A percentile compares a stretch with the other conserved stretches of the same genome.
phyloP scores from a whole-genome alignment of 2,113 vertebrate genomes.

The Tachycineta bicolor region DNA sequence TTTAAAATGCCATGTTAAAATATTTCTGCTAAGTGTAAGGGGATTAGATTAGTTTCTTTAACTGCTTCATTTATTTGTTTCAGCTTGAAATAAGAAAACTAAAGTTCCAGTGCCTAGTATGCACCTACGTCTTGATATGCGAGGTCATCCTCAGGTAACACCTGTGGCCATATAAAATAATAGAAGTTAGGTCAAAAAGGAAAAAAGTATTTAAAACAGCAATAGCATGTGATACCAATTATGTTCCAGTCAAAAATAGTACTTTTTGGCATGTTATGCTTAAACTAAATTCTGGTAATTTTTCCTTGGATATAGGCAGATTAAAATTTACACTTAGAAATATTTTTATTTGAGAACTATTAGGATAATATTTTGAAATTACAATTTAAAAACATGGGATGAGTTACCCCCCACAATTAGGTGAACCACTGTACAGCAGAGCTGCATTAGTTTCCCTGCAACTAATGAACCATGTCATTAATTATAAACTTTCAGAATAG shows the following conservation, averaged over 20 bases:
- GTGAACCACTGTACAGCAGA: constrained; percentile 68
- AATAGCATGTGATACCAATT: constrained; percentile 46
- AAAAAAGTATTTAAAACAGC: not conserved
- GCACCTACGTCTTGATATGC: not conserved
- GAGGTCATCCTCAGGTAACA: constrained; percentile 39
- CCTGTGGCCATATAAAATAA: not conserved
- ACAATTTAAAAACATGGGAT: constrained; percentile 67
- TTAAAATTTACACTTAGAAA: constrained; percentile 59
- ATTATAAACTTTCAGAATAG: constrained; percentile 78
- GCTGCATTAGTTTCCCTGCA: constrained; percentile 50
- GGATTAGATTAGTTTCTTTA: not conserved
- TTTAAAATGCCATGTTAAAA: not conserved
- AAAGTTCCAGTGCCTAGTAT: not conserved
- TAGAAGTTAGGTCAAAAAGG: not conserved
- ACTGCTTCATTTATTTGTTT: not conserved
- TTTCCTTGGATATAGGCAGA: constrained; percentile 54
- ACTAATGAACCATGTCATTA: constrained; percentile 80
- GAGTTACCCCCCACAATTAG: constrained; percentile 65
- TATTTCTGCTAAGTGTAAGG: not conserved
- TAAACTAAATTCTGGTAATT: not conserved
- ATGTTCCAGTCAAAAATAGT: constrained; percentile 53
- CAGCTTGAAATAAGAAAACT: not conserved
- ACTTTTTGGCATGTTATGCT: not conserved
- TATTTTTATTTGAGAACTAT: constrained; percentile 56
- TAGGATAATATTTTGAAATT: constrained; percentile 67